Conservation (phyloP, 2,797 vertebrate genomes). For the Onychomys torridus region DNA sequence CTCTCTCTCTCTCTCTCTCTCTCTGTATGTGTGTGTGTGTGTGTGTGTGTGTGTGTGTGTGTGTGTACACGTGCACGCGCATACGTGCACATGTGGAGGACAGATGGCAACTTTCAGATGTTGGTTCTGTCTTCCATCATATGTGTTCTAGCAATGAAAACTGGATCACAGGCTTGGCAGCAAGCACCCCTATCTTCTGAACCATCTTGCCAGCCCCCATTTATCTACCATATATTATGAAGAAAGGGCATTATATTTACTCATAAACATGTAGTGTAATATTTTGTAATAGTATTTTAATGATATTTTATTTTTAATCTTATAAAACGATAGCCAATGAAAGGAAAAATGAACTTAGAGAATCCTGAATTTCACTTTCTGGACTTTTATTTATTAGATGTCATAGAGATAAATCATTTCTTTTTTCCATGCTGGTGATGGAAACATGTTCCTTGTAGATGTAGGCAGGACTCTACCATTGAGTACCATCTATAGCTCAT, state of each 20-base stretch:
- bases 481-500: background rate
- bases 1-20: no score
- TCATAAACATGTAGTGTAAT: background rate
- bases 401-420: background rate
- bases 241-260: constrained; percentile 6
- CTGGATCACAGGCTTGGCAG: background rate
- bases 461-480: background rate
- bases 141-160: background rate
- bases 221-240: constrained; percentile 13
- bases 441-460: background rate
- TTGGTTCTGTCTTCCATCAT: background rate
- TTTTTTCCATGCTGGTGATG: background rate
- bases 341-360: constrained; percentile 10
- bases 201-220: background rate
- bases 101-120: background rate
- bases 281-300: background rate
- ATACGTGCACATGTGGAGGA: background rate
- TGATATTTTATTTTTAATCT: background rate
- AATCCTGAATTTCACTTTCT: background rate
- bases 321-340: background rate
- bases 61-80: accelerated
- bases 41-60: background rate
- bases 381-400: background rate
- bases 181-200: background rate
- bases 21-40: no score